Evolutionary conservation across 1,140 invertebrate species (phyloP), one percentile per base, ranked within the genome.

Genomic region (Atta cephalotes): DNA sequence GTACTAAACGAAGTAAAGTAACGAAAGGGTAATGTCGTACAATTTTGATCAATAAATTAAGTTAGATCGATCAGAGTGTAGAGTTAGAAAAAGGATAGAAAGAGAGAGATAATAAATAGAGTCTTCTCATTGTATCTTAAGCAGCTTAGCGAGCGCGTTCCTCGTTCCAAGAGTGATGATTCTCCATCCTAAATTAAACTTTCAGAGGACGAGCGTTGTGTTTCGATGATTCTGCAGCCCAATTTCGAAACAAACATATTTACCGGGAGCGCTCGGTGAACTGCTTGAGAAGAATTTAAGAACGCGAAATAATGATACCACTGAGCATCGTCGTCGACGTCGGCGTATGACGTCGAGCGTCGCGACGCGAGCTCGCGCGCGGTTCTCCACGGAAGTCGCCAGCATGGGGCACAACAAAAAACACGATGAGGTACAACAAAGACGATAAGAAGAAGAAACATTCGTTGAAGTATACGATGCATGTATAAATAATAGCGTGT

Each of bases 1-100:
- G n/a, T 74, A 63, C 82, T 91, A 91, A 80, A 35, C 77, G 70
- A 87, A 77, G 51, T 82, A 63, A 51, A 84, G 84, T 65, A 81
- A 74, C 58, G 65, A 25, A 21, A 51, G 53, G 9, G 9, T 31
- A 65, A 51, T 3, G 68, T 62, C 72, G 76, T 86, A 72, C 3
- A 90, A 90, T 90, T 90, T 90, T 53, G 88, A 79, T 35, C 62
- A 91, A 91, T 91, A 91, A 91, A 58, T 91, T 89, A 90, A 70
- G 86, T 89, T 90, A 90, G 86, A 82, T 77, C 68, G 60, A 66
- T 88, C 86, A 5, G 62, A 10, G 14, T 25, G 58, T 3, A 56
- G 39, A 89, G 88, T 90, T 90, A 90, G 74, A 87, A 62, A 71
- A 10, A 53, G 63, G 28, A 78, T 56, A 65, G 49, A 35, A 25